These are phyloP conservation scores for Notamacropus eugenii DNA, from an alignment of 2,797 vertebrate genomes.

Conservation along the genomic window DNA sequence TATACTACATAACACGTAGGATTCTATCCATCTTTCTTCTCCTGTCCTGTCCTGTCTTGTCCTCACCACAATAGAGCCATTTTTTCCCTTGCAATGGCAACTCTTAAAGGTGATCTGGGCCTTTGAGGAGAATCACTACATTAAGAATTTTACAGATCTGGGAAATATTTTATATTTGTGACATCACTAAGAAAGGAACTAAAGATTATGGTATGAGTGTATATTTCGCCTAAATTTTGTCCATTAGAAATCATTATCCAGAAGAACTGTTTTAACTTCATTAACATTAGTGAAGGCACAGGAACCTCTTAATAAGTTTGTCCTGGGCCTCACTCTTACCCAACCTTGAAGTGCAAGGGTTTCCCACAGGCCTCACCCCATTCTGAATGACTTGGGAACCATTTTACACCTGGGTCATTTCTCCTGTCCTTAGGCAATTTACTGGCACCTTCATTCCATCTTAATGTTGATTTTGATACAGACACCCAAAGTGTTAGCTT, in stretches of 20 bases:
- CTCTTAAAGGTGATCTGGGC: not conserved
- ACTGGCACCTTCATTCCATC: not conserved
- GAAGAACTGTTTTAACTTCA: not conserved
- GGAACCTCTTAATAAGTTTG: not conserved
- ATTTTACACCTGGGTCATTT: not conserved
- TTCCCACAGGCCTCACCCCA: not conserved
- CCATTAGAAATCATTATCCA: not conserved
- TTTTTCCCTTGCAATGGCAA: not conserved
- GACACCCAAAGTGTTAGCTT: not conserved
- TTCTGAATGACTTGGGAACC: not conserved
- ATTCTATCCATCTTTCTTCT: not conserved
- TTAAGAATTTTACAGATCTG: conserved; percentile 47
- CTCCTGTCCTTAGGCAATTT: not conserved
- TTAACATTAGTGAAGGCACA: not conserved
- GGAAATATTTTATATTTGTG: conserved; percentile 1
- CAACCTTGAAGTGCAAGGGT: not conserved
- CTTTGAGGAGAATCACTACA: not conserved
- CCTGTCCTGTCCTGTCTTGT: not conserved
- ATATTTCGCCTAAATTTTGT: conserved; percentile 6
- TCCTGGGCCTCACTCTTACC: not conserved
- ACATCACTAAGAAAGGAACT: not conserved
- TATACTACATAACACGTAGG: not conserved
- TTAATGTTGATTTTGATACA: not conserved
- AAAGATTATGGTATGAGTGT: conserved; percentile 12
- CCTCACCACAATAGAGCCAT: not conserved